A percentile compares a stretch with the other conserved stretches of the same genome.
These are phyloP conservation scores for Tautogolabrus adspersus DNA, from an alignment of 2,113 vertebrate genomes.

Conservation along the genomic window DNA sequence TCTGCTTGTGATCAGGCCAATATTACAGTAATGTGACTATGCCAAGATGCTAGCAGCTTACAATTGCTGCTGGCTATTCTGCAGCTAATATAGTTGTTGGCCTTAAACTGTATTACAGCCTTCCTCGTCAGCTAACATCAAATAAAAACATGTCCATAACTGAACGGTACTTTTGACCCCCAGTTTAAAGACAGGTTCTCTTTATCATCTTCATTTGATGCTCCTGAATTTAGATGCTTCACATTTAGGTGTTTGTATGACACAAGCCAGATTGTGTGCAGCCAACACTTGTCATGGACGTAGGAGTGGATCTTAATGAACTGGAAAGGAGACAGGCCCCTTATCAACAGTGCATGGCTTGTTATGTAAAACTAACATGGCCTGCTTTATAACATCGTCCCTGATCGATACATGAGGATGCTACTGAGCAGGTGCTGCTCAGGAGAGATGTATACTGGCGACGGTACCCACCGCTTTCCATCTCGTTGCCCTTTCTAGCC, in stretches of 20 bases:
- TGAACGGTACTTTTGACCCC: not conserved
- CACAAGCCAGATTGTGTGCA: conserved; percentile 26
- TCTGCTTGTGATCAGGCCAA: conserved; percentile 29
- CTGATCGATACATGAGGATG: conserved; percentile 8
- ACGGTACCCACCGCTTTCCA: conserved; percentile 89
- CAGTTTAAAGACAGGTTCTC: not conserved
- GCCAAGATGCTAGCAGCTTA: conserved; percentile 32
- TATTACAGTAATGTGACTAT: conserved; percentile 26
- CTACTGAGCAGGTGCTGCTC: conserved; percentile 33
- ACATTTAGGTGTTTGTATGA: not conserved
- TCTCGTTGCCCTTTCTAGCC: conserved; percentile 91
- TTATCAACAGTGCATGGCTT: conserved; percentile 17
- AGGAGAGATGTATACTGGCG: conserved; percentile 25
- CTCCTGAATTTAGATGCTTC: not conserved
- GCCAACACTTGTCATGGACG: conserved; percentile 13
- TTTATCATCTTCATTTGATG: not conserved
- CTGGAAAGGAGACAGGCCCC: conserved; percentile 27
- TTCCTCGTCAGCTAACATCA: conserved; percentile 4
- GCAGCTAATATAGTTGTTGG: conserved; percentile 11
- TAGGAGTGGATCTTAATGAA: conserved; percentile 30
- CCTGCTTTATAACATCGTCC: conserved; percentile 18
- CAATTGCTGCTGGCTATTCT: conserved; percentile 25
- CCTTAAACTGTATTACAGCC: not conserved
- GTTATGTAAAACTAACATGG: conserved; percentile 29
- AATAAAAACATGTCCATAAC: not conserved